Evolutionary conservation across 2,797 vertebrate species (phyloP), one percentile per base, ranked within the genome.

Genomic region (Decapterus maruadsi): DNA sequence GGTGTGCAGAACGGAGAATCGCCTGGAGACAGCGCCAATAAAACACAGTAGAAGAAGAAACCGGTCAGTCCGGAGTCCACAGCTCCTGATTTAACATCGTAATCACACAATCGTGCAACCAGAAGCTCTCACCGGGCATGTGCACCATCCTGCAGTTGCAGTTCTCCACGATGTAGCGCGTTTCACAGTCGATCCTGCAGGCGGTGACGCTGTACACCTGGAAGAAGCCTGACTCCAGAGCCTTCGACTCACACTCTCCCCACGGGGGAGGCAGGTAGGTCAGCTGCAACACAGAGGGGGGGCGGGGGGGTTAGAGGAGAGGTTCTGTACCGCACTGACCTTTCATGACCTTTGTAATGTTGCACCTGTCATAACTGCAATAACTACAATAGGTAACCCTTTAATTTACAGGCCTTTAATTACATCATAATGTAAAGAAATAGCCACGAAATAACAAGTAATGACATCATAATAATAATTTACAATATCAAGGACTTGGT

Each of bases 111-210:
- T n/a, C n/a, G n/a, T n/a, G n/a, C n/a, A n/a, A n/a, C n/a, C n/a
- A n/a, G n/a, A n/a, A n/a, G n/a, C n/a, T 51, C 95, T 79, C 69
- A 98, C 98, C 98, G 61, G 97, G 98, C 98, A 99, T 99, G 93
- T 99, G 97, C 42, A 99, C 98, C 98, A 99, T 99, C 82, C 94
- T 97, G 93, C 98, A 99, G 95, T 99, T 99, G 94, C 98, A 99
- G 90, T 99, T 99, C 87, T 99, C 98, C 81, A 99, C 97, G 0
- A 99, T 97, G 90, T 99, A 99, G 19, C 97, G 97, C 0, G 98
- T 99, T 92, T 99, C 98, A 64, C 98, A 99, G 94, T 99, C 98
- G 3, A 99, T 99, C 90, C 98, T 95, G 93, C 98, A 99, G 83
- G 97, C 98, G 0, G 98, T 99, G 59, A 99, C 95, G 1, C 98